Conservation (phyloP, 2,797 vertebrate genomes). For the Melanotaenia nigrans region DNA sequence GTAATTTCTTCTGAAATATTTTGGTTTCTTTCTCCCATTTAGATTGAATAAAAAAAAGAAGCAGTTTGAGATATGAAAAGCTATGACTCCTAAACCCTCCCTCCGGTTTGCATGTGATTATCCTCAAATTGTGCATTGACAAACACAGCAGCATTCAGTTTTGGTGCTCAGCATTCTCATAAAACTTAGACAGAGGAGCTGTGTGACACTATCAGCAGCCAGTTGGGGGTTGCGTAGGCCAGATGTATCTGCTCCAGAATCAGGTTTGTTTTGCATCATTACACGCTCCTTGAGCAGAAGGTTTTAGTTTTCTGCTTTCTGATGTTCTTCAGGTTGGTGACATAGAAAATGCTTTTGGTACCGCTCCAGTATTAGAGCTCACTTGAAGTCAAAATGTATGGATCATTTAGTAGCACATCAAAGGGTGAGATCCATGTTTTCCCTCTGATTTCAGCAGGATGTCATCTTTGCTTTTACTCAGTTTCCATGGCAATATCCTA, state of each 20-base stretch:
- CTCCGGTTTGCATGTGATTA: background rate
- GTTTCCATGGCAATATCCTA: constrained; percentile 64
- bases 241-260: background rate
- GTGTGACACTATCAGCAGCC: background rate
- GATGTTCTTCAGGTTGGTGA: background rate
- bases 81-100: background rate
- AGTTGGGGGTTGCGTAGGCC: background rate
- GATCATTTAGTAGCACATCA: background rate
- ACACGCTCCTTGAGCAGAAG: background rate
- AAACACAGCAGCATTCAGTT: constrained; percentile 11
- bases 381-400: background rate
- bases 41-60: background rate
- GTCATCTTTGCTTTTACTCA: constrained; percentile 38
- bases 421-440: constrained; percentile 7
- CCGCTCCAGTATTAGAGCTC: background rate
- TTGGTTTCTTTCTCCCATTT: background rate
- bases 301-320: background rate
- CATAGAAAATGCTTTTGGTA: background rate
- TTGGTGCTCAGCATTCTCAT: background rate
- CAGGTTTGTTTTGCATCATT: constrained; percentile 25
- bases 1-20: background rate
- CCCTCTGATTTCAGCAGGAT: constrained; percentile 17
- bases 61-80: background rate
- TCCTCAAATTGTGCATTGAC: background rate
- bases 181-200: background rate